Evolutionary conservation across 2,888 invertebrate species (phyloP), one percentile per base, ranked within the genome.

Genomic region (Leptopilina myrica): DNA sequence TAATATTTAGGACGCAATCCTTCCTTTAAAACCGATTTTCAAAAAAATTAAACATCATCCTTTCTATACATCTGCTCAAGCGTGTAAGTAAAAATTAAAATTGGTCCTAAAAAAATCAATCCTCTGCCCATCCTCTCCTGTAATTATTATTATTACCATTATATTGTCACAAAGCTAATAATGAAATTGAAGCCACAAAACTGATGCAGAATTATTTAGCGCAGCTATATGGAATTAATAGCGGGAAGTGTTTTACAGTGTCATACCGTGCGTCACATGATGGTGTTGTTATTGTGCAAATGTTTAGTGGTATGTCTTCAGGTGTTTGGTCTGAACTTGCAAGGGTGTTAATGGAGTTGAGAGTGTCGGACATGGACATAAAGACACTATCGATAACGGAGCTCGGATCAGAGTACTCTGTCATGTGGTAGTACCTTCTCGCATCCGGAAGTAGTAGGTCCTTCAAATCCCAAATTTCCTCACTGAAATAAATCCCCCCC

Each of bases 331-430:
- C 91, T 85, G 90, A 91, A 87, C 91, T 92, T 89, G 88, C 90
- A 84, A 91, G 89, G 87, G 91, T 92, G 87, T 91, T 92, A 87
- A 91, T 91, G 80, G 91, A 92, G 89, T 91, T 91, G 86, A 91
- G 89, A 86, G 91, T 92, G 88, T 92, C 91, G 86, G 91, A 92
- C 90, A 92, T 89, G 84, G 91, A 91, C 89, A 91, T 90, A 89
- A 91, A 89, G 87, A 91, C 91, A 82, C 91, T 91, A 89, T 92
- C 90, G 86, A 91, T 91, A 86, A 91, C 85, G 79, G 91, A 91
- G 86, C 91, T 90, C 84, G 88, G 88, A 82, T 90, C 90, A 86
- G 89, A 89, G 83, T 91, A 90, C 84, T 90, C 91, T 84, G 87
- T 89, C 86, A 82, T 86, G 86, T 85, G 89, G 86, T 88, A 88